Base-by-base conservation (phyloP, 2,888 invertebrate genomes). In the Euproctis similis region DNA sequence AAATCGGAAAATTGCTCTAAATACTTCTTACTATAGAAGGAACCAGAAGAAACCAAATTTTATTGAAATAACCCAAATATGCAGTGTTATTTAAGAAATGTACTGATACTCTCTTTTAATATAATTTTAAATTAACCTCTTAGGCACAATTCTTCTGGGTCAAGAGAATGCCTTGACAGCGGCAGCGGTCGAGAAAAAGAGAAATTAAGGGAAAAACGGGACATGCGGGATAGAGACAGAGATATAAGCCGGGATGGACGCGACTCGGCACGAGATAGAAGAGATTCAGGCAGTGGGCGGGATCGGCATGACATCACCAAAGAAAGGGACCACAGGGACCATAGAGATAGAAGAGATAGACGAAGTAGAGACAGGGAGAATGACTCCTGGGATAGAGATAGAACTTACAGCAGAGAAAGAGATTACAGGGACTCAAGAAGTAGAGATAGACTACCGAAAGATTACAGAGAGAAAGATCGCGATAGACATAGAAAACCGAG, bases 401-500 rank as follows among this genome's bases (percentile, higher is more conserved):
- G 87, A 41, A 80, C 78, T 13, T 86, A 86, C 32, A 85, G 80
- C 36, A 61, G 80, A 38, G 69, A 81, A 7, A 62, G 78, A 36
- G 74, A 75, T 34, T 78, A 75, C 42, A 60, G 77, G 24, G 74
- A 75, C 40, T 70, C 77, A 12, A 51, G 80, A 48, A 53, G 85
- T 73, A 38, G 87, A 65, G 63, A 75, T 48, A 52, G 89, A 77
- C 46, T 86, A 78, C 59, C 75, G 59, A 62, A 80, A 69, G 73
- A 85, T 41, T 82, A 81, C 38, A 66, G 87, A 52, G 84, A 78
- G 29, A 81, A 75, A 42, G 81, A 81, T 18, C 60, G 74, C 21
- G 74, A 78, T 30, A 67, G 87, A 35, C 88, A 89, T 53, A 77
- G 89, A 59, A 86, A 88, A 59, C 76, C 87, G 8, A 72, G 87